phyloP scores from a whole-genome alignment of 2,797 vertebrate genomes.

The Hyperoplus lanceolatus region DNA sequence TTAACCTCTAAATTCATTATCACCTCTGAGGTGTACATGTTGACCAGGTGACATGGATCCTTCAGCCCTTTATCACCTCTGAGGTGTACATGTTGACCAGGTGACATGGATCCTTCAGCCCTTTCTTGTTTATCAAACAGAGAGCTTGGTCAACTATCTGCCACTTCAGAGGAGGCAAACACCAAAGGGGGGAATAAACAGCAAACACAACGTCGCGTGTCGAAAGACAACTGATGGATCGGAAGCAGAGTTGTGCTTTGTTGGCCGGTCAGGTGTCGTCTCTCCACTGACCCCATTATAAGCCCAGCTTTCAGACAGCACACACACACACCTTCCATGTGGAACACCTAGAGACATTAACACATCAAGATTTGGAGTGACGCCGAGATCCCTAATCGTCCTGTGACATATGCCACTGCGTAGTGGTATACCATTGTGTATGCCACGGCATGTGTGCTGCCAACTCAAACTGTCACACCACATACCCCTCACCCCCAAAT shows the following conservation, averaged over 20 bases:
- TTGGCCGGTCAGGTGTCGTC: slow-evolving; percentile 79
- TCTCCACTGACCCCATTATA: slow-evolving; percentile 62
- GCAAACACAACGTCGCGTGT: slow-evolving; percentile 71
- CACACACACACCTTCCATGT: slow-evolving; percentile 9
- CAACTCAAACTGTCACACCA: no score
- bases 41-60: slow-evolving; percentile 72
- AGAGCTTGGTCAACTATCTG: slow-evolving; percentile 72
- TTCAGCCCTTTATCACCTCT: slow-evolving; percentile 62
- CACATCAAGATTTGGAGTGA: no score
- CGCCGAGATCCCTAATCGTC: no score
- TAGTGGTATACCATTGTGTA: no score
- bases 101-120: slow-evolving; percentile 74
- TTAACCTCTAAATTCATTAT: slow-evolving; percentile 43
- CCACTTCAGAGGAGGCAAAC: slow-evolving; percentile 70
- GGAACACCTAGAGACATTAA: neutral
- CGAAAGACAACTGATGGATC: slow-evolving; percentile 78
- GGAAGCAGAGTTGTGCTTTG: slow-evolving; percentile 77
- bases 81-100: slow-evolving; percentile 57
- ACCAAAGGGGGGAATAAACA: slow-evolving; percentile 65
- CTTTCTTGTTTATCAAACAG: slow-evolving; percentile 81
- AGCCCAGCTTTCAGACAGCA: slow-evolving; percentile 28
- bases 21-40: slow-evolving; percentile 59
- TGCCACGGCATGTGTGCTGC: no score
- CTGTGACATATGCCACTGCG: no score
- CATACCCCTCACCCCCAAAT: no score